A percentile compares a stretch with the other conserved stretches of the same genome.
Evolutionary conservation across 1,140 invertebrate species (phyloP).

Genomic region (Proctacanthus coquilletti): DNA sequence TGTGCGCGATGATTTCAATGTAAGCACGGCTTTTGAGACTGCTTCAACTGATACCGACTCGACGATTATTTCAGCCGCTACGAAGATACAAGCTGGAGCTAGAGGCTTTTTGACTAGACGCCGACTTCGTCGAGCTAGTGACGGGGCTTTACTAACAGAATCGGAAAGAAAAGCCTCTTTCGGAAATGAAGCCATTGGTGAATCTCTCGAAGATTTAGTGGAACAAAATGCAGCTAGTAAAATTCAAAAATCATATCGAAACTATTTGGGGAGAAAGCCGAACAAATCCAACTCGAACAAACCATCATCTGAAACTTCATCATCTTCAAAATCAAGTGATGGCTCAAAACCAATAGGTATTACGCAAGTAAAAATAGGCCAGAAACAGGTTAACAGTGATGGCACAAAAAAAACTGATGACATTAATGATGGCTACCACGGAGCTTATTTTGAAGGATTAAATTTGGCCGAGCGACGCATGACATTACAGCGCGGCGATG

Average conservation of each 20-base stretch:
- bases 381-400: conserved; percentile 7
- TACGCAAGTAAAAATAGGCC: conserved; percentile 7
- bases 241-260: conserved; percentile 1
- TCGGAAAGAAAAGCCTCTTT: conserved; percentile 17
- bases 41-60: conserved; percentile 28
- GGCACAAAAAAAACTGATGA: conserved; percentile 5
- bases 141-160: conserved; percentile 16
- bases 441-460: conserved; percentile 13
- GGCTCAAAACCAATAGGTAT: conserved; percentile 8
- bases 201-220: conserved; percentile 24
- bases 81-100: conserved; percentile 24
- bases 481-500: conserved; percentile 24
- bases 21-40: conserved; percentile 21
- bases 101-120: conserved; percentile 18
- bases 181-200: conserved; percentile 25
- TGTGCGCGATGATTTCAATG: conserved; percentile 16
- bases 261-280: background rate
- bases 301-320: background rate
- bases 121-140: conserved; percentile 18
- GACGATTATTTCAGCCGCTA: conserved; percentile 23
- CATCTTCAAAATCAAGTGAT: background rate
- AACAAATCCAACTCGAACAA: background rate
- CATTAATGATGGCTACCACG: conserved; percentile 3
- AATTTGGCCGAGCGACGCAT: conserved; percentile 15
- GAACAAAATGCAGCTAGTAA: conserved; percentile 15